Base-by-base conservation (phyloP, 2,888 invertebrate genomes). In the Tuberolachnus salignus region DNA sequence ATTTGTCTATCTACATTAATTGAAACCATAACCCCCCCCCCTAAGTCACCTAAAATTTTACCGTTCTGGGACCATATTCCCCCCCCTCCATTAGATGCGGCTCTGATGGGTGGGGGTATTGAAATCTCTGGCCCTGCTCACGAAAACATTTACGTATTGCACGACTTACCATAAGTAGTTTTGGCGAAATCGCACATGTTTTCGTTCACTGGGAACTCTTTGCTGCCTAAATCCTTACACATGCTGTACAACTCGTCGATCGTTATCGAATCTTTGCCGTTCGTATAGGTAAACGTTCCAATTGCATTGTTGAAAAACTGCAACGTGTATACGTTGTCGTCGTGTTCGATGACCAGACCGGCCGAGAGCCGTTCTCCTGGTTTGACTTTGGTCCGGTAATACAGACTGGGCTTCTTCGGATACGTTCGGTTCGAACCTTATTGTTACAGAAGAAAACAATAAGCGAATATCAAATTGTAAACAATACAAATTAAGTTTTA, bases 321-420 rank as follows among this genome's bases (percentile, higher is more conserved):
- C 19, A 23, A 23, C 23, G 0, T 14, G 16, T 26, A 63, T 21
- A 46, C 14, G 0, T n/a, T 21, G 14, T 49, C 46, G 9, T 46
- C 6, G n/a, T n/a, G 4, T 57, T 59, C 71, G 26, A 53, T 23
- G 1, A 64, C 55, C 8, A 75, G 1, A 4, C 10, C 4, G 26
- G 21, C 16, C 2, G 3, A 3, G n/a, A 55, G 44, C 1, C 1
- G 1, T 75, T 75, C 74, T 9, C 74, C 74, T 2, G 74, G 46
- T 57, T 55, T 46, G 16, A 75, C 26, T 64, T 46, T 75, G n/a
- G 46, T 66, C 9, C 66, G 64, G 14, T 66, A 55, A 1, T 46
- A 66, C 4, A 75, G 3, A n/a, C 66, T 66, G 21, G 44, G 64
- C 23, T 57, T 75, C 13, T 26, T 75, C 6, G 73, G 73, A 53